Base-by-base conservation (phyloP, 2,888 invertebrate genomes). In the Meteorus colon region DNA sequence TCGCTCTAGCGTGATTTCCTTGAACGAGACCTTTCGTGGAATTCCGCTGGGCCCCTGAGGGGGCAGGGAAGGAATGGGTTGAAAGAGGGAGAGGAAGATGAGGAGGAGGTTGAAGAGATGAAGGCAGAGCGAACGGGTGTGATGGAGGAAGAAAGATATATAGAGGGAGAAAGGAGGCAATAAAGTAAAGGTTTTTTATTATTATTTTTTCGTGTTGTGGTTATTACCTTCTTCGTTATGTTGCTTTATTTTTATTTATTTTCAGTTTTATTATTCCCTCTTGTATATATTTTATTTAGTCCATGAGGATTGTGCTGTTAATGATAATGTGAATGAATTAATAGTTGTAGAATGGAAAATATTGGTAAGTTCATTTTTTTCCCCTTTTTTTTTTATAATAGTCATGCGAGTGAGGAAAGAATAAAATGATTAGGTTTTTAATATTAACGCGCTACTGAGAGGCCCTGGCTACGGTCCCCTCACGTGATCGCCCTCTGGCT, bases 401-500 rank as follows among this genome's bases (percentile, higher is more conserved):
- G 74, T 76, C 69, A 74, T 4, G 55, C 6, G 55, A 55, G 55
- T 55, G 55, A 19, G n/a, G 77, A 76, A 41, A 84, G 84, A 87
- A 86, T 85, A 86, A 86, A 86, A 85, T 84, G 85, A 87, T 86
- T 86, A 86, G 83, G 82, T 85, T 86, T 84, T 79, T 77, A 81
- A 80, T 84, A 83, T 84, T 80, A 81, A 81, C 77, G 85, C 65
- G 63, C 63, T 63, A 63, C 63, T 34, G 63, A 84, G 85, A 84
- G 81, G 83, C 81, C 81, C 77, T 81, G 82, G 85, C 86, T 84
- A 85, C 84, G 81, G 83, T 81, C 81, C 77, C 80, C 82, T 86
- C 86, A 84, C 85, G 87, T 86, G 86, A 86, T 85, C 81, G 83
- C 84, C 84, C 84, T 79, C 82, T 84, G 84, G 87, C 88, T 87